Conservation (phyloP, 1,140 invertebrate species). For the Drosophila ambigua region DNA sequence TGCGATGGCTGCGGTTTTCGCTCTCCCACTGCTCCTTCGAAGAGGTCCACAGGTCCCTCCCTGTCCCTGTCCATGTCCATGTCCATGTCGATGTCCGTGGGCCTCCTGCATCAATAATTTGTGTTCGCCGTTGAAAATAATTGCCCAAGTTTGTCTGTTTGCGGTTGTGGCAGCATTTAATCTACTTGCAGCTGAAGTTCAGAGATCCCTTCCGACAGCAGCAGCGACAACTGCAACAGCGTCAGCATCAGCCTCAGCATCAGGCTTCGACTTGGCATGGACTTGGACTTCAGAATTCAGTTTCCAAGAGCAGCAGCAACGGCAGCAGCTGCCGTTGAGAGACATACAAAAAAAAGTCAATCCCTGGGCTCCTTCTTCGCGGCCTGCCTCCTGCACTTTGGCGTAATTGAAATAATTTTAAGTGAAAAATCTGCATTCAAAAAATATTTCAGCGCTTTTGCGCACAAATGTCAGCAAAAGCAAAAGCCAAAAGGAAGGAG, state of each 20-base stretch:
- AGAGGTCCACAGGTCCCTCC: too few species aligned
- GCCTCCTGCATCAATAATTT: conserved; percentile 77
- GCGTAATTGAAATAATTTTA: conserved; percentile 82
- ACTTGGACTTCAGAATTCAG: too few species aligned
- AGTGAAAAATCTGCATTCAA: conserved; percentile 82
- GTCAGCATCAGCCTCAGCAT: conserved; percentile 31
- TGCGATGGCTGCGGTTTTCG: conserved; percentile 10
- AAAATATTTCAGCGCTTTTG: conserved; percentile 66
- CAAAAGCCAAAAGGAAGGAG: conserved; percentile 21
- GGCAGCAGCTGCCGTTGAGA: conserved; percentile 42
- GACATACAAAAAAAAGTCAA: conserved; percentile 31
- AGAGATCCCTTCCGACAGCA: conserved; percentile 17
- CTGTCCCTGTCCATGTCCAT: too few species aligned
- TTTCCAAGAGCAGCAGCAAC: neutral
- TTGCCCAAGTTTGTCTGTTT: conserved; percentile 83
- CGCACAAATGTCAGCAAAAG: conserved; percentile 59
- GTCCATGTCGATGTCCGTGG: too few species aligned
- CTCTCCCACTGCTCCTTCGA: too few species aligned
- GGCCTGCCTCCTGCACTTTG: conserved; percentile 47
- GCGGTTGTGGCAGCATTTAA: conserved; percentile 80
- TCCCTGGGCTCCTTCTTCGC: conserved; percentile 12
- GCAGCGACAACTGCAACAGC: conserved; percentile 71
- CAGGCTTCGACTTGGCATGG: neutral
- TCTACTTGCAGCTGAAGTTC: conserved; percentile 70
- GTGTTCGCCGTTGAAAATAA: conserved; percentile 81